Evolutionary conservation across 2,888 invertebrate species (phyloP).

Genomic region (Salticus scenicus): DNA sequence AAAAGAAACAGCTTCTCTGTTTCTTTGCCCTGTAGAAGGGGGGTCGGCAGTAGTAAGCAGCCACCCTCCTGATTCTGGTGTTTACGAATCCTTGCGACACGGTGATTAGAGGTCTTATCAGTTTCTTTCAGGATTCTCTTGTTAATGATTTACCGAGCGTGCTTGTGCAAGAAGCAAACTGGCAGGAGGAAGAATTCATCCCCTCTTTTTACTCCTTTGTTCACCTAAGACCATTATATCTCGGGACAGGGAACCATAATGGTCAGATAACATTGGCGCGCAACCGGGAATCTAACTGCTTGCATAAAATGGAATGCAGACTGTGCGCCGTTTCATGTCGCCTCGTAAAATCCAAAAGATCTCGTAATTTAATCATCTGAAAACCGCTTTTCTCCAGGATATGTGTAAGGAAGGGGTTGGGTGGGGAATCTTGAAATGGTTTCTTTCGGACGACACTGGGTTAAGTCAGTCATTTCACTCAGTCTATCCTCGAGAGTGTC

Average conservation of each 20-base stretch:
- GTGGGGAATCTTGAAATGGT: neutral
- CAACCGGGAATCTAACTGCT: conserved; percentile 48
- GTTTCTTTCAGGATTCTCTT: conserved; percentile 70
- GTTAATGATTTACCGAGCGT: conserved; percentile 71
- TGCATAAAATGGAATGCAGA: conserved; percentile 45
- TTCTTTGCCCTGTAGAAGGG: conserved; percentile 36
- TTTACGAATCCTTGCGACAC: conserved; percentile 69
- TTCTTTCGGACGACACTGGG: conserved; percentile 32
- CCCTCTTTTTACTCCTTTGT: conserved; percentile 62
- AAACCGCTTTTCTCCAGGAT: conserved; percentile 60
- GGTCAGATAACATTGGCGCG: conserved; percentile 69
- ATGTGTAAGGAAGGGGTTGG: conserved; percentile 36
- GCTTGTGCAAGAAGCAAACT: conserved; percentile 49
- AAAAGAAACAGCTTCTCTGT: conserved; percentile 63
- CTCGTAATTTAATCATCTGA: conserved; percentile 71
- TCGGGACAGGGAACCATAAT: conserved; percentile 59
- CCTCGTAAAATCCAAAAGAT: conserved; percentile 68
- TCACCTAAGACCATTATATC: conserved; percentile 69
- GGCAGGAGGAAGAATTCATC: conserved; percentile 1
- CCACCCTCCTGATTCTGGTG: conserved; percentile 24
- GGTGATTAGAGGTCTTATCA: conserved; percentile 70
- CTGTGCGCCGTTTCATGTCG: conserved; percentile 44
- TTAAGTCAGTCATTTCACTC: conserved; percentile 23
- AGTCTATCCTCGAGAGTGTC: neutral
- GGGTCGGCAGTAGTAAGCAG: neutral